Conservation (phyloP, 2,797 vertebrate genomes). For the Tympanoctomys barrerae region DNA sequence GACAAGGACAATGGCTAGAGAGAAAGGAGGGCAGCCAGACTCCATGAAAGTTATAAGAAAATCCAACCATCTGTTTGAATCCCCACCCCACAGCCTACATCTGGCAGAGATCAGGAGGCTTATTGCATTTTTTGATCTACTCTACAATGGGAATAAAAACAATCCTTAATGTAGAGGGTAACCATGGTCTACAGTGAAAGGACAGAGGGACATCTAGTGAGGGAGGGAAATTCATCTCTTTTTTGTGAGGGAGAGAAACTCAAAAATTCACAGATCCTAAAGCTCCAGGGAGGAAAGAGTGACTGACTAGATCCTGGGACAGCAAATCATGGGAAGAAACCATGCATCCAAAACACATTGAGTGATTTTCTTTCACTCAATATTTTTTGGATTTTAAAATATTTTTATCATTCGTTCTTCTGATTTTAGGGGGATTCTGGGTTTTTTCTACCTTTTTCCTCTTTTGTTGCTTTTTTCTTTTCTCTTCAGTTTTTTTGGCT, state of each 20-base stretch:
- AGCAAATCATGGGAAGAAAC: neutral
- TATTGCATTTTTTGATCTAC: neutral
- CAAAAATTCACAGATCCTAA: neutral
- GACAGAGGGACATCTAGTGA: neutral
- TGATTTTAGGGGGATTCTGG: neutral
- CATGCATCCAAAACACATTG: neutral
- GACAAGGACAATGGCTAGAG: neutral
- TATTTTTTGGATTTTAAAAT: neutral
- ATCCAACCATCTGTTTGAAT: neutral
- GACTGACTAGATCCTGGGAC: neutral
- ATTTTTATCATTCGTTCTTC: neutral
- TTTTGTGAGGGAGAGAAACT: neutral
- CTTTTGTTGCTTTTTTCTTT: neutral
- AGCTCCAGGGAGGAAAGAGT: neutral
- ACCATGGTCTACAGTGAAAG: neutral
- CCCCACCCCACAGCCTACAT: neutral
- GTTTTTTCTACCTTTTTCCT: neutral
- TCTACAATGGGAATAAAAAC: neutral
- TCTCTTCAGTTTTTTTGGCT: neutral
- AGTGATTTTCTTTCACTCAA: neutral
- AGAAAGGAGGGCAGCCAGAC: neutral
- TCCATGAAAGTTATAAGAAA: neutral
- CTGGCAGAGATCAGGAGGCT: neutral
- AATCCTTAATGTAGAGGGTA: neutral
- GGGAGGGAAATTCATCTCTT: neutral